Conservation (phyloP, 2,113 vertebrate species). For the Promerops cafer region DNA sequence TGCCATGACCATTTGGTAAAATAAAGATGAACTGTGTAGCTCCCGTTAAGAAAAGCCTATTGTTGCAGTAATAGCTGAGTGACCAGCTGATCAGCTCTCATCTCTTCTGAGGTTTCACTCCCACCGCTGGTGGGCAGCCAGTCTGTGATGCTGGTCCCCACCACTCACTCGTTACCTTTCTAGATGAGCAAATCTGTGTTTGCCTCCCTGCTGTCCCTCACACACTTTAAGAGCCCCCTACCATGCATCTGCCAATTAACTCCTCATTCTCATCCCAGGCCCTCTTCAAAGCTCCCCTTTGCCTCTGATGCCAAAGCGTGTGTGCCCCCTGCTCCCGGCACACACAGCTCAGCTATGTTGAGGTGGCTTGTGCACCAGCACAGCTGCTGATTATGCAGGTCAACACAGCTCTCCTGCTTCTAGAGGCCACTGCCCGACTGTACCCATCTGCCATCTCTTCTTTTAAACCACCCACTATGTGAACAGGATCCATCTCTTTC, state of each 20-base stretch:
- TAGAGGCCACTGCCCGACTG: neutral
- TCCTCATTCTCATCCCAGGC: neutral
- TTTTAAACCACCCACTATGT: neutral
- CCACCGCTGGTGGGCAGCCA: neutral
- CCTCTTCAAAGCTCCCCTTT: neutral
- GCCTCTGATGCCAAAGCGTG: neutral
- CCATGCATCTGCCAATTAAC: neutral
- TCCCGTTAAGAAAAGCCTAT: neutral
- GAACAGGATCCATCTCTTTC: neutral
- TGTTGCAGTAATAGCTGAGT: neutral
- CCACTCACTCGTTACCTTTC: neutral
- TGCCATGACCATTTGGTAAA: neutral
- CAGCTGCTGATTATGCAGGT: neutral
- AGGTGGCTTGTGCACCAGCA: neutral
- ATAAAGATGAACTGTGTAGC: neutral
- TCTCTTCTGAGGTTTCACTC: neutral
- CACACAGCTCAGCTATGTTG: neutral
- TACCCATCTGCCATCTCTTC: neutral
- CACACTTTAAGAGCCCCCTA: neutral
- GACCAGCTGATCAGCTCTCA: neutral
- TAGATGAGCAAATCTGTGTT: neutral
- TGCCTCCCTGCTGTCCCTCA: neutral
- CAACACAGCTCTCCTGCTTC: neutral
- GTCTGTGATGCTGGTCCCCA: neutral
- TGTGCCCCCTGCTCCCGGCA: neutral